Percentiles rank a stretch among this genome's conserved stretches.
Conservation (phyloP, 2,888 invertebrate species). For the Carpatolechia fugitivella region DNA sequence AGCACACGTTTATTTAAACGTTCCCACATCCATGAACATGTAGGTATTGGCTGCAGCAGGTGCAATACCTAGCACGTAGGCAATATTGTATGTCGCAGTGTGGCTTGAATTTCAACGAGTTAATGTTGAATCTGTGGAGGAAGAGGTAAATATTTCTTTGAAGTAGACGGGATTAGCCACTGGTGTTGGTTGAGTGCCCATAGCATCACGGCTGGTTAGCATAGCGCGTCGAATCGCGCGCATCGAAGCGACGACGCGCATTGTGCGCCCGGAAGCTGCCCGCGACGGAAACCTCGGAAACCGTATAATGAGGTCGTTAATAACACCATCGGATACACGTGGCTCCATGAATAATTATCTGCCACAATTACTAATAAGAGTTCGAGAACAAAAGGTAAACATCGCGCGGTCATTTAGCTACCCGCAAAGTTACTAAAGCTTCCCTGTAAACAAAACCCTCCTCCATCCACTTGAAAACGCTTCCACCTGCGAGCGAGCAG, state of each 20-base stretch:
- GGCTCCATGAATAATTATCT: not conserved
- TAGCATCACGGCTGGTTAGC: conserved; percentile 38
- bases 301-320: conserved; percentile 62
- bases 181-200: conserved; percentile 25
- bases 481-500: conserved; percentile 19
- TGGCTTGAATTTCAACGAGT: conserved; percentile 1
- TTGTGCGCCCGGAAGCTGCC: conserved; percentile 44
- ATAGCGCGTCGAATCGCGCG: conserved; percentile 42
- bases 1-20: conserved; percentile 62
- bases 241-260: conserved; percentile 32
- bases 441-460: conserved; percentile 1
- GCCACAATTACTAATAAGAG: not conserved
- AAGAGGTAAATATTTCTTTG: not conserved
- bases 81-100: not conserved
- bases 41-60: not conserved
- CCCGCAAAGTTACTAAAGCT: not conserved
- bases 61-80: not conserved
- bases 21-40: conserved; percentile 47
- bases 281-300: conserved; percentile 52
- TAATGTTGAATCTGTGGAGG: not conserved
- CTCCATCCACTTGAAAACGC: conserved; percentile 1
- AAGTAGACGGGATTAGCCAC: conserved; percentile 14
- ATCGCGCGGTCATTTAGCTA: not conserved
- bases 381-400: conserved; percentile 1
- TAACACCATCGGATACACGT: conserved; percentile 28